A percentile compares a stretch with the other conserved stretches of the same genome.
Evolutionary conservation across 2,113 vertebrate genomes (phyloP).

Genomic region (Pundamilia nyererei): DNA sequence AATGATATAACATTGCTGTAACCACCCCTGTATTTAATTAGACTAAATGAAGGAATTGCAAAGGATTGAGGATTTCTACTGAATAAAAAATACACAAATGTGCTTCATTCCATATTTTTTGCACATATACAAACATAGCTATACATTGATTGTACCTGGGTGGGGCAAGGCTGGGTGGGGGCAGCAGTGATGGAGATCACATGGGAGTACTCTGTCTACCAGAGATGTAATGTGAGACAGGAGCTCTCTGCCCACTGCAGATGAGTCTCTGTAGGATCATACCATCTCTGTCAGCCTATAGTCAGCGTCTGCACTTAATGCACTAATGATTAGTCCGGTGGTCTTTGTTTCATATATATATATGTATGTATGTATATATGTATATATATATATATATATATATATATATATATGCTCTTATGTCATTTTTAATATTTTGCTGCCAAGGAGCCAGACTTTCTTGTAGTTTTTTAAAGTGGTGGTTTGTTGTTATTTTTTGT

Average conservation of each 20-base stretch:
- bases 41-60: background rate
- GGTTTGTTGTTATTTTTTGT: background rate
- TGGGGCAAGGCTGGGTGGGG: background rate
- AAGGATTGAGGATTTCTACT: background rate
- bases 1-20: background rate
- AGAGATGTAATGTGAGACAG: conserved; percentile 58
- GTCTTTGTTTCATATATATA: background rate
- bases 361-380: background rate
- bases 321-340: background rate
- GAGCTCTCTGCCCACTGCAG: conserved; percentile 28
- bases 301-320: conserved; percentile 19
- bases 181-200: conserved; percentile 54
- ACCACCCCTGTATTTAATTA: background rate
- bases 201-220: conserved; percentile 20
- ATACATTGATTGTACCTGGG: background rate
- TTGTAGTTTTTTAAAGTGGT: background rate
- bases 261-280: conserved; percentile 26
- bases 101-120: background rate
- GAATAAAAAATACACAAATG: background rate
- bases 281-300: conserved; percentile 8
- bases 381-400: too few species aligned
- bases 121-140: background rate
- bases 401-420: too few species aligned
- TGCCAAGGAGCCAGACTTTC: background rate
- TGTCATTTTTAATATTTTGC: background rate